Evolutionary conservation across 1,140 invertebrate genomes (phyloP).

Genomic region (Drosophila serrata): DNA sequence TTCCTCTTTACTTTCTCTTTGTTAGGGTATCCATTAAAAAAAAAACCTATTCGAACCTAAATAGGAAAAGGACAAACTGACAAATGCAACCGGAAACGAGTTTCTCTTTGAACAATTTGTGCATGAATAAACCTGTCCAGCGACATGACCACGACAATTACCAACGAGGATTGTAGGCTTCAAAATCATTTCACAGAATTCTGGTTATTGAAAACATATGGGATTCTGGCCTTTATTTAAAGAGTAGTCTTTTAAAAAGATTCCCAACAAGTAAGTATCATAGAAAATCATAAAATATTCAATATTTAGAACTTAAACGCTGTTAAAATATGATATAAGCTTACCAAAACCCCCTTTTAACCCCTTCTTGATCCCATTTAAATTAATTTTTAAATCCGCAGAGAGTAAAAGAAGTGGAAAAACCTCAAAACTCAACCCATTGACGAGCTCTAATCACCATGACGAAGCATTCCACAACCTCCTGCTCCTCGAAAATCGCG

Average conservation of each 20-base stretch:
- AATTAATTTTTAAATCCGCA: slow-evolving; percentile 45
- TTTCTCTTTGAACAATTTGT: slow-evolving; percentile 79
- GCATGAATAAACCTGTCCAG: slow-evolving; percentile 71
- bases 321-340: too few species aligned
- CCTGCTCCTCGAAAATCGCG: neutral
- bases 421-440: slow-evolving; percentile 2
- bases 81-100: slow-evolving; percentile 66
- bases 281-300: too few species aligned
- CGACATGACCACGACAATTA: slow-evolving; percentile 33
- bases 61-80: slow-evolving; percentile 60
- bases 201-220: neutral
- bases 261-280: neutral
- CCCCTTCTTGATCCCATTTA: slow-evolving; percentile 24
- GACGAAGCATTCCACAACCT: slow-evolving; percentile 38
- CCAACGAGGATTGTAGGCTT: slow-evolving; percentile 15
- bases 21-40: slow-evolving; percentile 1
- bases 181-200: slow-evolving; percentile 4
- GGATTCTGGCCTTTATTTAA: neutral
- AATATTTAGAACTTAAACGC: too few species aligned
- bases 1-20: neutral
- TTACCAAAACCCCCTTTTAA: too few species aligned
- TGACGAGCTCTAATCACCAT: slow-evolving; percentile 59
- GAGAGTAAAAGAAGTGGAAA: neutral
- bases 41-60: slow-evolving; percentile 6
- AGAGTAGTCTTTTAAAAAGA: neutral